These are phyloP conservation scores for Diplodus sargus DNA, from an alignment of 2,797 vertebrate genomes.

Conservation along the genomic window DNA sequence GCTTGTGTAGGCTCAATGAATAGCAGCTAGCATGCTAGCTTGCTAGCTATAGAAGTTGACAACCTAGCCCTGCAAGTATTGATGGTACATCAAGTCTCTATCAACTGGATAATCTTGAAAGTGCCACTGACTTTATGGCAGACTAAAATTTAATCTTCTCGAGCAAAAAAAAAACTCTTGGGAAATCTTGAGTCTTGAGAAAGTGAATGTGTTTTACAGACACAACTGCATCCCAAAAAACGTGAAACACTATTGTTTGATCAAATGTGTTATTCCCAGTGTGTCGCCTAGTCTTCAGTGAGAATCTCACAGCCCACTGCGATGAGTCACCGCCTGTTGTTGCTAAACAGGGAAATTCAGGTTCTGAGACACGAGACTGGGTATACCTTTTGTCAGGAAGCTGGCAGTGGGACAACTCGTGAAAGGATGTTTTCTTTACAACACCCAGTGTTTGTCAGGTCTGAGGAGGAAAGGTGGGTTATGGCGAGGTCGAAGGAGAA, in stretches of 20 bases:
- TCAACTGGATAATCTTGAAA: neutral
- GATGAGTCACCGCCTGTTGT: constrained; percentile 64
- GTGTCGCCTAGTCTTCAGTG: constrained; percentile 28
- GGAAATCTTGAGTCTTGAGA: neutral
- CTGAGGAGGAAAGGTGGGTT: constrained; percentile 65
- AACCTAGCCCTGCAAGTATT: neutral
- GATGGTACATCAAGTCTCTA: neutral
- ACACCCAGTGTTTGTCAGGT: constrained; percentile 76
- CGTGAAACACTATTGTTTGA: constrained; percentile 21
- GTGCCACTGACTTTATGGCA: too few species aligned
- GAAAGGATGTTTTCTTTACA: constrained; percentile 84
- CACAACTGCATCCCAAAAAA: neutral
- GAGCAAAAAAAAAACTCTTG: too few species aligned
- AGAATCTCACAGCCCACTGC: constrained; percentile 35
- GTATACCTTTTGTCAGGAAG: constrained; percentile 76
- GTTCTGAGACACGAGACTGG: constrained; percentile 59
- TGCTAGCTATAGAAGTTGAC: neutral
- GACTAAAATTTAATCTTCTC: neutral
- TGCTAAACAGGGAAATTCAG: constrained; percentile 75
- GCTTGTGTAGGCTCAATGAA: neutral
- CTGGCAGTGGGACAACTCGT: constrained; percentile 70
- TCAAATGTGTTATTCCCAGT: constrained; percentile 24
- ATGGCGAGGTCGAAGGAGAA: constrained; percentile 60
- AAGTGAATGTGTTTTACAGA: constrained; percentile 8
- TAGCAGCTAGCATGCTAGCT: neutral